Conservation (phyloP, 2,888 invertebrate genomes). For the Sisyra terminalis region DNA sequence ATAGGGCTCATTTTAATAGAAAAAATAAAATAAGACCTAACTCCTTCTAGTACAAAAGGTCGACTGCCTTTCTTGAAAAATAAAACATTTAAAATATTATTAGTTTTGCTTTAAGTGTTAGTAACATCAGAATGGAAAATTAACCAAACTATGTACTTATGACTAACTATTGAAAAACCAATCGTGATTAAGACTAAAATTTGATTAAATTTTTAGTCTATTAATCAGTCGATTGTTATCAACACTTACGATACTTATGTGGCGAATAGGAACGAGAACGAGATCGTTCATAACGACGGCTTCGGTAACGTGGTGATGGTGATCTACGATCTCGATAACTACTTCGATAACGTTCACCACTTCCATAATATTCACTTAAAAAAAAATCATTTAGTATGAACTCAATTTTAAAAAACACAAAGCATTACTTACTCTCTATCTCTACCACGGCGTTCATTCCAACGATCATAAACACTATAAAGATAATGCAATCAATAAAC, state of each 20-base stretch:
- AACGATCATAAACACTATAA: conserved; percentile 29
- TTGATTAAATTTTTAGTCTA: conserved; percentile 10
- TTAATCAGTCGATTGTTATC: conserved; percentile 10
- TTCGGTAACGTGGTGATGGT: conserved; percentile 54
- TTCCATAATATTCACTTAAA: not conserved
- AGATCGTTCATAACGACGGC: conserved; percentile 54
- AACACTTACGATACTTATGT: conserved; percentile 45
- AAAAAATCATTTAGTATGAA: not conserved
- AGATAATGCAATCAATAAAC: conserved; percentile 16
- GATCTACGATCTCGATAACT: conserved; percentile 44
- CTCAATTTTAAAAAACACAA: conserved; percentile 6
- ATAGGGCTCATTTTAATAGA: too few relatives aligned
- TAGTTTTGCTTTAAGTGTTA: too few relatives aligned
- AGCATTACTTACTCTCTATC: conserved; percentile 37
- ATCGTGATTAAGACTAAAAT: too few relatives aligned
- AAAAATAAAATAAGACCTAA: too few relatives aligned
- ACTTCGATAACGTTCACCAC: conserved; percentile 34
- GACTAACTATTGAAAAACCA: too few relatives aligned
- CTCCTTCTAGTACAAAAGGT: too few relatives aligned
- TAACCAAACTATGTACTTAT: too few relatives aligned
- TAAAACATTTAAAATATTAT: too few relatives aligned
- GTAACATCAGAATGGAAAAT: too few relatives aligned
- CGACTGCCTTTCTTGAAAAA: too few relatives aligned
- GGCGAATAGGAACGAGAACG: conserved; percentile 63
- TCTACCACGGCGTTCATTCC: conserved; percentile 30